A percentile compares a stretch with the other conserved stretches of the same genome.
These are phyloP conservation scores for Potorous gilbertii DNA, from an alignment of 2,797 vertebrate genomes.

Conservation along the genomic window DNA sequence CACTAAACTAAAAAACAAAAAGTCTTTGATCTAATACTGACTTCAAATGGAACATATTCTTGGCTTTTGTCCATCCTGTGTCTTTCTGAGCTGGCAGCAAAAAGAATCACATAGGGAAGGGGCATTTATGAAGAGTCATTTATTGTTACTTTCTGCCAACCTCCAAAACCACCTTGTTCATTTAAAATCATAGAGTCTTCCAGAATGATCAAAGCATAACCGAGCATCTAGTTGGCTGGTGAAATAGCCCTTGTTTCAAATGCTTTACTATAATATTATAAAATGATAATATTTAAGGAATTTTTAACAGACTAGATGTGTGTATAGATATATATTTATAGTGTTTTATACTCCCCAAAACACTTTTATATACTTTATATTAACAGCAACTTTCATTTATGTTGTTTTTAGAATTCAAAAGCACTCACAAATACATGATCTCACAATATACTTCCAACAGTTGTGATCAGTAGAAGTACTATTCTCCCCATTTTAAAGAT, in stretches of 20 bases:
- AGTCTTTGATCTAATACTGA: constrained; percentile 55
- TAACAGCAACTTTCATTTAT: not conserved
- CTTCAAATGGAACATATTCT: constrained; percentile 42
- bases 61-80: constrained; percentile 57
- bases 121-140: constrained; percentile 49
- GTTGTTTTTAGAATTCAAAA: not conserved
- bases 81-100: constrained; percentile 51
- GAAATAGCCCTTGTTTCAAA: not conserved
- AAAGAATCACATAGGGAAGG: constrained; percentile 14
- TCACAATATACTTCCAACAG: not conserved
- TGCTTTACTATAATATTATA: not conserved
- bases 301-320: not conserved
- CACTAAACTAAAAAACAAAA: constrained; percentile 41
- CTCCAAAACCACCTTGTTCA: constrained; percentile 13
- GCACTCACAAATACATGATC: not conserved
- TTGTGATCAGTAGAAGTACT: not conserved
- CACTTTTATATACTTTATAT: not conserved
- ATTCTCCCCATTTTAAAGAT: not conserved
- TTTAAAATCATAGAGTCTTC: constrained; percentile 31
- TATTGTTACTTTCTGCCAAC: constrained; percentile 29
- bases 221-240: not conserved
- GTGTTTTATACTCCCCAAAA: not conserved
- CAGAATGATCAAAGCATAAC: constrained; percentile 26
- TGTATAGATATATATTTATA: not conserved
- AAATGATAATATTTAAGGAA: not conserved